Evolutionary conservation across 2,113 vertebrate genomes (phyloP), one percentile per base, ranked within the genome.

Genomic region (Accipiter virgatus): DNA sequence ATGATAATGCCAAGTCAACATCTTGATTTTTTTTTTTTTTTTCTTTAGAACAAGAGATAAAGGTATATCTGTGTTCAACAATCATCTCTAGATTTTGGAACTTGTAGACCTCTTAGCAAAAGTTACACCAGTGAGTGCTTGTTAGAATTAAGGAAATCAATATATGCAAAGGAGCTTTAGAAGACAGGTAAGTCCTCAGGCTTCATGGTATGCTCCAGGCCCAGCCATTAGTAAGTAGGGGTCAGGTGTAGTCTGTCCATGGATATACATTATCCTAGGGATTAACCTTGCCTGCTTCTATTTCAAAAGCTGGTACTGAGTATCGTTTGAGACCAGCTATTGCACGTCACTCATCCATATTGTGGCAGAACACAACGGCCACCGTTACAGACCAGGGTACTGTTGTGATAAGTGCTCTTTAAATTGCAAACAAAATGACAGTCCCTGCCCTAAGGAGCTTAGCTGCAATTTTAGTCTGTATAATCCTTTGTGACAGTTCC

Each of bases 291-390:
- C 48, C 74, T 86, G 6, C 48, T 70, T 21, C 67, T 55, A 0
- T 70, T 65, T 74, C 48, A 32, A 16, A 21, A 66, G 86, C 86
- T 77, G 43, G n/a, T 47, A 11, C 45, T 67, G 65, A 2, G n/a
- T 36, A 0, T 32, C 7, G 0, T 4, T 29, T 1, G 2, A 67
- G 38, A 34, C 6, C 29, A 58, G 42, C 55, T 61, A 1, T 7
- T 72, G 74, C 36, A 34, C 67, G 68, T 16, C 53, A 29, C 43
- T 55, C 32, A 2, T 31, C 47, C 38, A 3, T 3, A 1, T 11
- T 34, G 27, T 22, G 34, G 17, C 32, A 50, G 75, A 63, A 55
- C 31, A 11, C n/a, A 18, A 8, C 21, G 73, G n/a, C 77, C 16
- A 2, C 42, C n/a, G 8, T 20, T 53, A 10, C 4, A 9, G 47